These are phyloP conservation scores for Macroteleia sp. DNA, from an alignment of 2,888 invertebrate genomes.

Conservation along the genomic window DNA sequence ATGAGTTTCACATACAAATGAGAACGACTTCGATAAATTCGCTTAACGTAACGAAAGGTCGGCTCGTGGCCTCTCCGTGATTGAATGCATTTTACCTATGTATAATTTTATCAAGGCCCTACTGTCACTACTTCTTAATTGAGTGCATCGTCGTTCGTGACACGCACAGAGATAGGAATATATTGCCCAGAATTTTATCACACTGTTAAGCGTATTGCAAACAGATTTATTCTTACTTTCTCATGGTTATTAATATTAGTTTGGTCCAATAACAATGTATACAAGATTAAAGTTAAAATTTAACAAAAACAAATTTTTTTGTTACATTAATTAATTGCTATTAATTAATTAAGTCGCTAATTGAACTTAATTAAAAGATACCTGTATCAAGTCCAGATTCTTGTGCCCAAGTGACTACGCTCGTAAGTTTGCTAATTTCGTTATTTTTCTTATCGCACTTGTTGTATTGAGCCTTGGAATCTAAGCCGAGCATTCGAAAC, in stretches of 20 bases:
- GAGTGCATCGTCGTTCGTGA: slow-evolving; percentile 63
- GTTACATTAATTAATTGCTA: too few relatives aligned
- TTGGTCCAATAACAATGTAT: too few relatives aligned
- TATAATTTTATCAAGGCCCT: slow-evolving; percentile 72
- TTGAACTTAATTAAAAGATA: too few relatives aligned
- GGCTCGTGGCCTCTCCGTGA: slow-evolving; percentile 72
- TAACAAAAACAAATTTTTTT: too few relatives aligned
- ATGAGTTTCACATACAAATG: slow-evolving; percentile 38
- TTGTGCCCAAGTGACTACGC: slow-evolving; percentile 86
- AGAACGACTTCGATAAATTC: slow-evolving; percentile 42
- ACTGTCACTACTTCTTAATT: slow-evolving; percentile 75
- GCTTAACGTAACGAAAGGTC: slow-evolving; percentile 75
- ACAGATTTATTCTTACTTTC: slow-evolving; percentile 26
- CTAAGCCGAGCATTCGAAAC: slow-evolving; percentile 86
- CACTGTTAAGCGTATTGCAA: slow-evolving; percentile 4
- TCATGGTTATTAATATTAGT: slow-evolving; percentile 8
- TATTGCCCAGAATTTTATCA: slow-evolving; percentile 45
- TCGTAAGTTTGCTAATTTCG: slow-evolving; percentile 80
- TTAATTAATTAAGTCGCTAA: too few relatives aligned
- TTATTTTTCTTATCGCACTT: slow-evolving; percentile 82
- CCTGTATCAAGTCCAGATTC: slow-evolving; percentile 86
- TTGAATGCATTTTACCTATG: slow-evolving; percentile 70
- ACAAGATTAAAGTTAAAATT: too few relatives aligned
- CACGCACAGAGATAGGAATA: slow-evolving; percentile 50
- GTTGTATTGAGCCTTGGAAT: slow-evolving; percentile 81